Evolutionary conservation across 2,888 invertebrate species (phyloP).

Genomic region (Xestobium rufovillosum): DNA sequence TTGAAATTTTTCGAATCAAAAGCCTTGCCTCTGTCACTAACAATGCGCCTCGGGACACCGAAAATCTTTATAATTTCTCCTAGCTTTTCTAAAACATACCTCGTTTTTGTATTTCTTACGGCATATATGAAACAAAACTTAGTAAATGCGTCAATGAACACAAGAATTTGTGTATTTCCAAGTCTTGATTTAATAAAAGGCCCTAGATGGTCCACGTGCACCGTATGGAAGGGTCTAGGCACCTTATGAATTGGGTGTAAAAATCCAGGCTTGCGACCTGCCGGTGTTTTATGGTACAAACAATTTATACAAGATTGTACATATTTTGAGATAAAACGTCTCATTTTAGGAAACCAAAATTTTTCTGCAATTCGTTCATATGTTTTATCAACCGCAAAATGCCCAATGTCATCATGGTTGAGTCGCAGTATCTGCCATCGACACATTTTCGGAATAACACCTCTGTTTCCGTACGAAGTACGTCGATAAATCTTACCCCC

Average conservation of each 20-base stretch:
- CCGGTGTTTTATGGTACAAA: not conserved
- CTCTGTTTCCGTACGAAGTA: not conserved
- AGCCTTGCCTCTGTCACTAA: not conserved
- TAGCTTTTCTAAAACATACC: not conserved
- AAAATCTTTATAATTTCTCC: not conserved
- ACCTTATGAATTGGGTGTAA: not conserved
- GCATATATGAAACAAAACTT: not conserved
- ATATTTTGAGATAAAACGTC: constrained; percentile 1
- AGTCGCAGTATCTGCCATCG: not conserved
- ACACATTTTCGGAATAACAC: not conserved
- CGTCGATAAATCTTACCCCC: too few species aligned
- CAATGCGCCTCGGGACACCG: not conserved
- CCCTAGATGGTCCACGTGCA: constrained; percentile 2
- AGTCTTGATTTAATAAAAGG: not conserved
- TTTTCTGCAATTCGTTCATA: not conserved
- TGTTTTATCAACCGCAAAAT: not conserved
- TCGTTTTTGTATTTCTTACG: not conserved
- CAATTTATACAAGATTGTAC: not conserved
- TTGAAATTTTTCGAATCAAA: not conserved
- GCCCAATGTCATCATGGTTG: not conserved
- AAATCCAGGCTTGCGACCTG: not conserved
- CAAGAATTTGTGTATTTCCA: not conserved
- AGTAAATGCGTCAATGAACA: not conserved
- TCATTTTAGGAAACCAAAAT: not conserved
- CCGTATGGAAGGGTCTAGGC: not conserved